These are phyloP conservation scores for Mallotus villosus DNA, from an alignment of 2,797 vertebrate species.

Conservation along the genomic window DNA sequence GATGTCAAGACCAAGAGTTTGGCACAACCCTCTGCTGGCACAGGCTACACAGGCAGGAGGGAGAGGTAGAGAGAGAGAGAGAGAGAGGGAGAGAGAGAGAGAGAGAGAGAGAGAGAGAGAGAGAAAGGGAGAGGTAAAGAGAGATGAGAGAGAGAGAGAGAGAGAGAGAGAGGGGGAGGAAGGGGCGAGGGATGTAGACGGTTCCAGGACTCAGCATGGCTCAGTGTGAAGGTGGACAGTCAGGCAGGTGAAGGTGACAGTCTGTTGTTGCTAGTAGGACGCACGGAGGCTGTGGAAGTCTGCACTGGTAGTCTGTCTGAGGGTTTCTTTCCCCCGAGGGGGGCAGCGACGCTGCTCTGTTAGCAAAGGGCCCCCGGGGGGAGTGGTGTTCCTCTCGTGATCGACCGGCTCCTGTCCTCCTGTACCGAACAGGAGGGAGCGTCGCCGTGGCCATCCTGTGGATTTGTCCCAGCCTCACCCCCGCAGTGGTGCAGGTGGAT, in stretches of 20 bases:
- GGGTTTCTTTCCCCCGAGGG: not conserved
- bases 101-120: constrained; percentile 39
- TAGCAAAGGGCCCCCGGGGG: not conserved
- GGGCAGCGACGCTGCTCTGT: not conserved
- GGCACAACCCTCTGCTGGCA: not conserved
- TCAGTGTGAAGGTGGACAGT: constrained; percentile 57
- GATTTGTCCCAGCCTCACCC: too few relatives aligned
- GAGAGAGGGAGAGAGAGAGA: too few relatives aligned
- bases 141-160: not conserved
- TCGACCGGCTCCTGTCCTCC: too few relatives aligned
- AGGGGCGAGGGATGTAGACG: constrained; percentile 27
- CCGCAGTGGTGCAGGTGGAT: too few relatives aligned
- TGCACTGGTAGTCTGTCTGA: constrained; percentile 12
- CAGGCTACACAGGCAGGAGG: not conserved
- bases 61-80: not conserved
- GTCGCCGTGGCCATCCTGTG: too few relatives aligned
- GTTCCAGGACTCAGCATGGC: constrained; percentile 69
- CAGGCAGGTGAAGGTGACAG: constrained; percentile 68
- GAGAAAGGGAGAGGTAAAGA: constrained; percentile 52
- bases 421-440: too few relatives aligned
- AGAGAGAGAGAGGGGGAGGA: not conserved
- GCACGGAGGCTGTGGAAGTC: too few relatives aligned
- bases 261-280: constrained; percentile 7
- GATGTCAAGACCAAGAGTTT: not conserved
- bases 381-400: too few relatives aligned